phyloP scores from a whole-genome alignment of 1,140 invertebrate genomes.

The Aricia agestis region DNA sequence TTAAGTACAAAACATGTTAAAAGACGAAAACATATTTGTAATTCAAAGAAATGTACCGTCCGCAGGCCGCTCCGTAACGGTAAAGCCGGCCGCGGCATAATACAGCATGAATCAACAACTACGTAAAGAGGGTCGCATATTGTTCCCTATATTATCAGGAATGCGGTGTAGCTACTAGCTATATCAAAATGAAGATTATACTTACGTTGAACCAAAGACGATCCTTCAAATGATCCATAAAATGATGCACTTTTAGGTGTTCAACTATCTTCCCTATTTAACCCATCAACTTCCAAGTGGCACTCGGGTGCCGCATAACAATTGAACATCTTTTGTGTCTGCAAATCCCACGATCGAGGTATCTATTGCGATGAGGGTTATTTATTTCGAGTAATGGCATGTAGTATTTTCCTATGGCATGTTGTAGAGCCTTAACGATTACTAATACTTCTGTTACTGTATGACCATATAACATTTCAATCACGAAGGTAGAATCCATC shows the following conservation, averaged over 20 bases:
- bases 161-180: neutral
- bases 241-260: neutral
- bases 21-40: neutral
- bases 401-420: too few relatives aligned
- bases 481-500: neutral
- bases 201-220: neutral
- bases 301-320: too few relatives aligned
- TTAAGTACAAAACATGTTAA: neutral
- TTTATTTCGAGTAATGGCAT: too few relatives aligned
- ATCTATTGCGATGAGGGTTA: too few relatives aligned
- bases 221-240: neutral
- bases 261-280: too few relatives aligned
- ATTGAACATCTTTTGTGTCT: too few relatives aligned
- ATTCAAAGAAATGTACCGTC: neutral
- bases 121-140: neutral
- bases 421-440: too few relatives aligned
- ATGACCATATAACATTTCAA: neutral
- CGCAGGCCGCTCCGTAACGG: neutral
- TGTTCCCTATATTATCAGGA: constrained; percentile 1
- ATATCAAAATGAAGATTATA: neutral
- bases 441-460: neutral
- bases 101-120: neutral
- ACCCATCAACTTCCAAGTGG: too few relatives aligned
- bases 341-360: too few relatives aligned
- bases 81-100: neutral